Percentiles rank a stretch among this genome's conserved stretches.
Evolutionary conservation across 2,888 invertebrate species (phyloP).

Genomic region (Cyaniris semiargus): DNA sequence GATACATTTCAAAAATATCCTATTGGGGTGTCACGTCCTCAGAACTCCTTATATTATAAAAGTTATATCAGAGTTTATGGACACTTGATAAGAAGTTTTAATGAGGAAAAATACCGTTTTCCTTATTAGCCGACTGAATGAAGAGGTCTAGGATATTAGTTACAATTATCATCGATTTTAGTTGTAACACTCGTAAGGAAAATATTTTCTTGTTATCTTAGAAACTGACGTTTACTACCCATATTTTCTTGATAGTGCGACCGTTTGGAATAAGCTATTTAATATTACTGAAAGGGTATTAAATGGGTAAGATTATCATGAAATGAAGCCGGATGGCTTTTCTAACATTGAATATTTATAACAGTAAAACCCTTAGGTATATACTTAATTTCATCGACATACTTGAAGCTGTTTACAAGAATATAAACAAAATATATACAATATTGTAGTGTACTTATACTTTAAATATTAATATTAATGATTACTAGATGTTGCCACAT

Average conservation of each 20-base stretch:
- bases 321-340: neutral
- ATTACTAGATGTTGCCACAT: too few relatives aligned
- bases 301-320: neutral
- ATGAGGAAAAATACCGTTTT: neutral
- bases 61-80: conserved; percentile 11
- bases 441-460: too few relatives aligned
- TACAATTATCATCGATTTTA: conserved; percentile 5
- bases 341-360: neutral
- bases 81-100: conserved; percentile 24
- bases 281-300: neutral
- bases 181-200: neutral
- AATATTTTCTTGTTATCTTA: conserved; percentile 11
- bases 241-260: conserved; percentile 1
- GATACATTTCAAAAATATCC: too few relatives aligned
- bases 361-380: too few relatives aligned
- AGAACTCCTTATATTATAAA: conserved; percentile 17
- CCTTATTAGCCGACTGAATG: conserved; percentile 5
- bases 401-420: too few relatives aligned
- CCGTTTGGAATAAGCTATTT: neutral
- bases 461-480: too few relatives aligned
- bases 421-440: too few relatives aligned
- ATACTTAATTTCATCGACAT: too few relatives aligned
- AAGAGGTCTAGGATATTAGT: neutral
- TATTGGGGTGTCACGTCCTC: conserved; percentile 6
- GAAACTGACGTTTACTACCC: neutral